A percentile compares a stretch with the other conserved stretches of the same genome.
Evolutionary conservation across 2,113 vertebrate species (phyloP).

Genomic region (Isurus oxyrinchus): DNA sequence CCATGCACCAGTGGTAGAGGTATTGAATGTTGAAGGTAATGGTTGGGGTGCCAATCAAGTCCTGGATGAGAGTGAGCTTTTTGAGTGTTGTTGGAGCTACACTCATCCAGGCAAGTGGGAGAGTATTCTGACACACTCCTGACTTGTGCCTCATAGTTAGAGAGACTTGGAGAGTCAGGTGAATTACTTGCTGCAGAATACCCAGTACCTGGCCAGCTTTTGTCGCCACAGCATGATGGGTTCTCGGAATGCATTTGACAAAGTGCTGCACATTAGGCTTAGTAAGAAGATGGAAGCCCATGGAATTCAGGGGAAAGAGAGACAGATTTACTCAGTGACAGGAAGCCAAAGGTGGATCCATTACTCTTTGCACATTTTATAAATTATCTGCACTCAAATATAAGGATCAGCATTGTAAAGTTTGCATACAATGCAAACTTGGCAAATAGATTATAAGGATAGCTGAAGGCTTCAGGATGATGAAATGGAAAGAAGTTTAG

Average conservation of each 20-base stretch:
- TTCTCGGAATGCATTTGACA: no score
- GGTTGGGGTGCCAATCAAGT: not conserved
- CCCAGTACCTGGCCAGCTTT: not conserved
- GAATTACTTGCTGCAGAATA: not conserved
- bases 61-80: not conserved
- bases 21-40: not conserved
- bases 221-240: not conserved
- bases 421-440: not conserved
- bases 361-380: not conserved
- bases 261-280: not conserved
- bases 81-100: not conserved
- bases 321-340: not conserved
- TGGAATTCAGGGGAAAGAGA: not conserved
- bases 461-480: not conserved
- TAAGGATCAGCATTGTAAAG: not conserved
- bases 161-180: not conserved
- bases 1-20: not conserved
- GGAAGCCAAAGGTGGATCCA: not conserved
- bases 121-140: not conserved
- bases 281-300: not conserved
- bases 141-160: not conserved
- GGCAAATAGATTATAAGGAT: not conserved
- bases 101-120: not conserved
- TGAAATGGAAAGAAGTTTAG: not conserved
- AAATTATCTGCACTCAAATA: not conserved